Conservation (phyloP, 2,888 invertebrate genomes). For the Gasteruption jaculator region DNA sequence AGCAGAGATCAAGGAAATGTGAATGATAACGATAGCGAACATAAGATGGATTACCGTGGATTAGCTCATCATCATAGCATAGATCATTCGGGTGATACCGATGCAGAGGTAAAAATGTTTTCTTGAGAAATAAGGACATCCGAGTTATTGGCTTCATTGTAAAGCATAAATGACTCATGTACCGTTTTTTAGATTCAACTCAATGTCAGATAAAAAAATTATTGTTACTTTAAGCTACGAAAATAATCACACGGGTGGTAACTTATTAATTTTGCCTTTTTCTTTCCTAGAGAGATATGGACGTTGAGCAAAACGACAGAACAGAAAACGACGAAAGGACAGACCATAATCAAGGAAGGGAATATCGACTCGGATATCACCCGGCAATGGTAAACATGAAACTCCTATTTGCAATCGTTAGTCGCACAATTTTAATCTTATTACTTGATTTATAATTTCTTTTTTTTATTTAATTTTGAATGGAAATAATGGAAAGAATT, state of each 20-base stretch:
- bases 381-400: constrained; percentile 42
- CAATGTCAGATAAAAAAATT: too few species aligned
- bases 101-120: constrained; percentile 30
- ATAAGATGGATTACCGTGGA: constrained; percentile 39
- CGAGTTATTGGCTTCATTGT: constrained; percentile 3
- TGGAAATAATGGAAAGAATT: too few species aligned
- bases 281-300: constrained; percentile 32
- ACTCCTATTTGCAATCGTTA: too few species aligned
- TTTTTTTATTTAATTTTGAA: too few species aligned
- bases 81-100: constrained; percentile 31
- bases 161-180: not conserved
- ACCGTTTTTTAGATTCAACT: too few species aligned
- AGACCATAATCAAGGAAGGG: constrained; percentile 41
- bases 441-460: too few species aligned
- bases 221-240: too few species aligned
- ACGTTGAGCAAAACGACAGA: constrained; percentile 38
- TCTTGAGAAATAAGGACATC: too few species aligned
- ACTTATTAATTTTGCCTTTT: not conserved
- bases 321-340: constrained; percentile 38
- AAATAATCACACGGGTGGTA: too few species aligned
- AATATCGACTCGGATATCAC: constrained; percentile 42
- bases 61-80: constrained; percentile 34
- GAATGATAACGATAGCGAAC: constrained; percentile 37
- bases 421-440: too few species aligned
- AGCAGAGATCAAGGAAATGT: constrained; percentile 37